Conservation (phyloP, 1,140 invertebrate genomes). For the Caenorhabditis briggsae region DNA sequence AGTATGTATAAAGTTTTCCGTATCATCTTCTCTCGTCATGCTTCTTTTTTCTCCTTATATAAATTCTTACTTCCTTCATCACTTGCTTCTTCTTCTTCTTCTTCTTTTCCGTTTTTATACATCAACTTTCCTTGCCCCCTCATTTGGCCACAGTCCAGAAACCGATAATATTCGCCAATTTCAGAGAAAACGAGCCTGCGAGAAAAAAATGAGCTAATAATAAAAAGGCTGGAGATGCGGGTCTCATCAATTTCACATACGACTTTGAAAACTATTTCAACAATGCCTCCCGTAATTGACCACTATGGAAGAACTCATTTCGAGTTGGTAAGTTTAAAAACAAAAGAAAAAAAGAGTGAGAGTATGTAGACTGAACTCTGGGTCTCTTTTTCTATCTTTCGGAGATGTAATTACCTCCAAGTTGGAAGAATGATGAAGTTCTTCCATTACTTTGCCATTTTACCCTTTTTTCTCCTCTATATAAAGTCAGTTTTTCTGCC, state of each 20-base stretch:
- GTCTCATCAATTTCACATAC: not conserved
- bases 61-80: not conserved
- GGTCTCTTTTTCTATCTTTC: not conserved
- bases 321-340: slow-evolving; percentile 39
- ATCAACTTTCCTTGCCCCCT: not conserved
- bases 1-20: slow-evolving; percentile 17
- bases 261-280: not conserved
- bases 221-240: not conserved
- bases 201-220: slow-evolving; percentile 9
- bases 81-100: not conserved
- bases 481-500: not conserved
- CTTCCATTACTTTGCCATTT: not conserved
- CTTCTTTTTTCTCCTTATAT: not conserved
- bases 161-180: slow-evolving; percentile 7
- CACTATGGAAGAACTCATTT: slow-evolving; percentile 45
- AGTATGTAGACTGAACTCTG: not conserved
- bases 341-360: not conserved
- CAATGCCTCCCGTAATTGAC: slow-evolving; percentile 18
- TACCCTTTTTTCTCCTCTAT: not conserved
- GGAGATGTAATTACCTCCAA: not conserved
- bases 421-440: not conserved
- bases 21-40: not conserved
- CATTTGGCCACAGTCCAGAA: not conserved
- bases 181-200: not conserved
- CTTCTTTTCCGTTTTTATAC: not conserved